These are phyloP conservation scores for Liopterus haemorrhoidalis DNA, from an alignment of 2,888 invertebrate species.

Conservation along the genomic window DNA sequence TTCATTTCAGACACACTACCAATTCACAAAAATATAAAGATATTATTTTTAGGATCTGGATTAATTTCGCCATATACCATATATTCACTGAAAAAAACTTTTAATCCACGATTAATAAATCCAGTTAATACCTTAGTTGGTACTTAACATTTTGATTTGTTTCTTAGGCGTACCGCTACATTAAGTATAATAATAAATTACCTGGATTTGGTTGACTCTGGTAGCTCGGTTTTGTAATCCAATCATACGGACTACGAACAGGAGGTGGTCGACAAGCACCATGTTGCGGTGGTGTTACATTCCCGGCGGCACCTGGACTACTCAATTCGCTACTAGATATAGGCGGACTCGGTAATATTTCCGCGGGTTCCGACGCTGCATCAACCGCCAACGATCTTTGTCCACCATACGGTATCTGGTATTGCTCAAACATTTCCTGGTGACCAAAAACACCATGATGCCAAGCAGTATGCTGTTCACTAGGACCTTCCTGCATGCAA, in stretches of 20 bases:
- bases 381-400: background rate
- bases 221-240: conserved; percentile 88
- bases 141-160: too few species aligned
- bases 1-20: too few species aligned
- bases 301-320: conserved; percentile 49
- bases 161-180: too few species aligned
- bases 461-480: conserved; percentile 46
- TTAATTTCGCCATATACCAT: too few species aligned
- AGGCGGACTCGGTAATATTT: conserved; percentile 52
- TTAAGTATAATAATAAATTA: too few species aligned
- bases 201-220: conserved; percentile 81
- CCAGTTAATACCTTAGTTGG: too few species aligned
- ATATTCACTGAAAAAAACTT: too few species aligned
- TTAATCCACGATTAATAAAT: too few species aligned
- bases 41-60: too few species aligned
- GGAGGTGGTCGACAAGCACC: conserved; percentile 59
- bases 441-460: conserved; percentile 46
- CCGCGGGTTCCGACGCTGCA: conserved; percentile 40
- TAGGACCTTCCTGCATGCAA: conserved; percentile 45
- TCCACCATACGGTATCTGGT: conserved; percentile 10
- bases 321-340: conserved; percentile 57
- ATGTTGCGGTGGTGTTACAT: conserved; percentile 41
- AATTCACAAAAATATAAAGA: too few species aligned
- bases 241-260: conserved; percentile 77
- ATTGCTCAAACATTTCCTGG: conserved; percentile 34